A percentile compares a stretch with the other conserved stretches of the same genome.
Conservation (phyloP, 1,140 invertebrate genomes). For the Neodiprion lecontei region DNA sequence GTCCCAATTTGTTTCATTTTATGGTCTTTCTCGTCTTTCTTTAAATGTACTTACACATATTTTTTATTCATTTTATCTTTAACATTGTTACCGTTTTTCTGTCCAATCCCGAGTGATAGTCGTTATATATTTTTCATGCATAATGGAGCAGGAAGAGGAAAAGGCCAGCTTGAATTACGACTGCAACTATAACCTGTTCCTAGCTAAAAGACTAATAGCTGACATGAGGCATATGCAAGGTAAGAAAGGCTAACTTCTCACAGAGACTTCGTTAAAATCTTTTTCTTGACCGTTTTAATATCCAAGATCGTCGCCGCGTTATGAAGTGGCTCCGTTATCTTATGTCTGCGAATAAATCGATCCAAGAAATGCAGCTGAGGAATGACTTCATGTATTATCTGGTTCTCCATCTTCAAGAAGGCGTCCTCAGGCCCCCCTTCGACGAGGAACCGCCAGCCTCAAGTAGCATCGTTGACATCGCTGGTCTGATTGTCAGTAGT, state of each 20-base stretch:
- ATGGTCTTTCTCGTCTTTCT: too few relatives aligned
- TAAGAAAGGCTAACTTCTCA: constrained; percentile 9
- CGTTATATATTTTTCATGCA: too few relatives aligned
- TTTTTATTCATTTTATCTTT: too few relatives aligned
- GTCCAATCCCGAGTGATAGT: too few relatives aligned
- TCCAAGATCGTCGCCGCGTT: constrained; percentile 45
- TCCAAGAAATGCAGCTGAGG: constrained; percentile 59
- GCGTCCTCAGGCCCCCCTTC: constrained; percentile 56
- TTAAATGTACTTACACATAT: too few relatives aligned
- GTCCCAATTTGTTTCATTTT: too few relatives aligned
- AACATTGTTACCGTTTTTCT: too few relatives aligned
- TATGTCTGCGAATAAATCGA: constrained; percentile 44
- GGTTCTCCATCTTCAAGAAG: constrained; percentile 55
- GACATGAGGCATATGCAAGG: constrained; percentile 25
- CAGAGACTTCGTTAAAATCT: background rate
- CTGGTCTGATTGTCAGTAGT: constrained; percentile 51
- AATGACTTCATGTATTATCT: constrained; percentile 64
- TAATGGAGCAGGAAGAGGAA: constrained; percentile 27
- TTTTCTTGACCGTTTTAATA: constrained; percentile 13
- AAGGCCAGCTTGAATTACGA: constrained; percentile 41
- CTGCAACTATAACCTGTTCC: constrained; percentile 41
- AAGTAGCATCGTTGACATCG: constrained; percentile 47
- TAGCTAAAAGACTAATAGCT: constrained; percentile 33
- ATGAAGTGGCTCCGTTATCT: constrained; percentile 60
- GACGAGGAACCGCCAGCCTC: constrained; percentile 49